These are phyloP conservation scores for Euzophera pinguis DNA, from an alignment of 2,888 invertebrate genomes.

Conservation along the genomic window DNA sequence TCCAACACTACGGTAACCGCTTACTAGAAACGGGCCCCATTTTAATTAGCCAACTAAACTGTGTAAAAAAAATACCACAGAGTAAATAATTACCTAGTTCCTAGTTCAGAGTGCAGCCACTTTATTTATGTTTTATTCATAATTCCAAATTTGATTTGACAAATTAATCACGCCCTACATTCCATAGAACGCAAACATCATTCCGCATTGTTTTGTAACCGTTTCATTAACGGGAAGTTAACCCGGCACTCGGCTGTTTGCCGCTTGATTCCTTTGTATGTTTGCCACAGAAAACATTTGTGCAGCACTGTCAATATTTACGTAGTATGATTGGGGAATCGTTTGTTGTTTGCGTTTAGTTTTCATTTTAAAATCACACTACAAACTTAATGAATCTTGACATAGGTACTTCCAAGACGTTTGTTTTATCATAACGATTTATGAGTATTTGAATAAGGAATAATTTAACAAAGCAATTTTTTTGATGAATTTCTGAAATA, in stretches of 20 bases:
- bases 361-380: background rate
- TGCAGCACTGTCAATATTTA: conserved; percentile 48
- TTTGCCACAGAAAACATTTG: conserved; percentile 40
- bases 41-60: too few species aligned
- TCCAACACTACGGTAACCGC: too few species aligned
- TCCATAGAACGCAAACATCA: background rate
- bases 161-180: background rate
- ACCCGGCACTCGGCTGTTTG: conserved; percentile 16
- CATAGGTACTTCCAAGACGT: background rate
- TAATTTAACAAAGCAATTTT: background rate
- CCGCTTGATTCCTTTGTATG: conserved; percentile 12
- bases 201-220: conserved; percentile 13
- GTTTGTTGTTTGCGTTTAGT: conserved; percentile 3
- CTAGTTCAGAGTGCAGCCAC: too few species aligned
- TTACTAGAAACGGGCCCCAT: too few species aligned
- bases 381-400: background rate
- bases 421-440: background rate
- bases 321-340: conserved; percentile 40
- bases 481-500: too few species aligned
- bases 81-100: too few species aligned
- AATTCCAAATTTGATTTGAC: too few species aligned
- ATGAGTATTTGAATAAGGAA: too few species aligned
- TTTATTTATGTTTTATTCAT: too few species aligned
- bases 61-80: too few species aligned
- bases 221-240: conserved; percentile 21